These are phyloP conservation scores for Sphenodon punctatus DNA, from an alignment of 2,797 vertebrate genomes.

Conservation along the genomic window DNA sequence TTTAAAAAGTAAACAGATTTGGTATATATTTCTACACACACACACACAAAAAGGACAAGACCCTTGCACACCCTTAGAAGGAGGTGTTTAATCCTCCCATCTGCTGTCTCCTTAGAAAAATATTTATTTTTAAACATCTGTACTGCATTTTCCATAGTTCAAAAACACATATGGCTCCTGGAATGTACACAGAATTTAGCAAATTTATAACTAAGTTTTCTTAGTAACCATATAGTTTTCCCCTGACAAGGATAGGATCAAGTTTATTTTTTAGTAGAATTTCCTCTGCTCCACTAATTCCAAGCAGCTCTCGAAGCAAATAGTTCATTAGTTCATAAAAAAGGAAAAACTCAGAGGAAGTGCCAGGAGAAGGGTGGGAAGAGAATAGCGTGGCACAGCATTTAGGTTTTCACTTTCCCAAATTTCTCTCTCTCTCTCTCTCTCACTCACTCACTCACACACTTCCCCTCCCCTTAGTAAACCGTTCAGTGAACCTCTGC, in stretches of 20 bases:
- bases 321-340: constrained; percentile 74
- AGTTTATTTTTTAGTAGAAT: constrained; percentile 69
- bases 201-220: constrained; percentile 74
- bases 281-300: constrained; percentile 71
- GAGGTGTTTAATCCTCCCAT: constrained; percentile 69
- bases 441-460: neutral
- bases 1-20: constrained; percentile 42
- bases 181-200: constrained; percentile 65
- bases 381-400: constrained; percentile 55
- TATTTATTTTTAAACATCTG: constrained; percentile 80
- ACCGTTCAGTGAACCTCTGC: constrained; percentile 33
- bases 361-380: constrained; percentile 34
- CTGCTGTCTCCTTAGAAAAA: constrained; percentile 69
- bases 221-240: constrained; percentile 72
- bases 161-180: constrained; percentile 69
- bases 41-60: constrained; percentile 59
- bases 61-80: constrained; percentile 49
- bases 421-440: fast-evolving
- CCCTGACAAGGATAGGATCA: constrained; percentile 63
- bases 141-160: constrained; percentile 67
- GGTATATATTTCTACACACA: constrained; percentile 48
- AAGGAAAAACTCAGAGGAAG: constrained; percentile 70
- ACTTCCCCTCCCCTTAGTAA: constrained; percentile 53
- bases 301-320: constrained; percentile 72
- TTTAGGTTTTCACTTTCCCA: constrained; percentile 72